Conservation (phyloP, 2,797 vertebrate genomes). For the Sternotherus odoratus region DNA sequence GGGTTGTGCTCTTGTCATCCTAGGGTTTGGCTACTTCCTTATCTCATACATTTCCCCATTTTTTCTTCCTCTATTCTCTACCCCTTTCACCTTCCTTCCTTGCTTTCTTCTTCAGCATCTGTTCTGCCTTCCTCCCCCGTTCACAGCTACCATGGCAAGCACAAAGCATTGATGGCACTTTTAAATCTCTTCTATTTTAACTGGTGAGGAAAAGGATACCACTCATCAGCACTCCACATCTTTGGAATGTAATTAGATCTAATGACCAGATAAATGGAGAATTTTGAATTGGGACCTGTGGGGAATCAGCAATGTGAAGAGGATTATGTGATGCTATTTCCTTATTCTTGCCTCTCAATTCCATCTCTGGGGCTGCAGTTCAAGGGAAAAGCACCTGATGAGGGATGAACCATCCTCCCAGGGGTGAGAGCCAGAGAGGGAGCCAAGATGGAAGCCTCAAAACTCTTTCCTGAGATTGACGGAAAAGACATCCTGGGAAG, state of each 20-base stretch:
- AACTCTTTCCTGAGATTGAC: neutral
- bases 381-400: neutral
- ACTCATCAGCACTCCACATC: slow-evolving; percentile 67
- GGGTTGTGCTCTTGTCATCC: neutral
- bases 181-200: slow-evolving; percentile 75
- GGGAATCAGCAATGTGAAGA: slow-evolving; percentile 60
- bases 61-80: neutral
- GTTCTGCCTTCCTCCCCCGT: rapidly evolving
- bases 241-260: slow-evolving; percentile 78
- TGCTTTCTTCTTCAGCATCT: rapidly evolving
- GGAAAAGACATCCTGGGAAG: neutral
- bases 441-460: neutral
- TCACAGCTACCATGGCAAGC: slow-evolving; percentile 34
- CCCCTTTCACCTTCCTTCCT: neutral
- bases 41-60: neutral
- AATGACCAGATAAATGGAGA: slow-evolving; percentile 79
- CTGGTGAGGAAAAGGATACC: slow-evolving; percentile 71
- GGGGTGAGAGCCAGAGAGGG: neutral
- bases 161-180: slow-evolving; percentile 57
- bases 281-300: slow-evolving; percentile 69
- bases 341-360: neutral
- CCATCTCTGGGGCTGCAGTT: neutral
- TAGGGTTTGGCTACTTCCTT: rapidly evolving
- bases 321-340: slow-evolving; percentile 60
- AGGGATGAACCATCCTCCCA: neutral